These are phyloP conservation scores for Emydocephalus ijimae DNA, from an alignment of 2,113 vertebrate species.

Conservation along the genomic window DNA sequence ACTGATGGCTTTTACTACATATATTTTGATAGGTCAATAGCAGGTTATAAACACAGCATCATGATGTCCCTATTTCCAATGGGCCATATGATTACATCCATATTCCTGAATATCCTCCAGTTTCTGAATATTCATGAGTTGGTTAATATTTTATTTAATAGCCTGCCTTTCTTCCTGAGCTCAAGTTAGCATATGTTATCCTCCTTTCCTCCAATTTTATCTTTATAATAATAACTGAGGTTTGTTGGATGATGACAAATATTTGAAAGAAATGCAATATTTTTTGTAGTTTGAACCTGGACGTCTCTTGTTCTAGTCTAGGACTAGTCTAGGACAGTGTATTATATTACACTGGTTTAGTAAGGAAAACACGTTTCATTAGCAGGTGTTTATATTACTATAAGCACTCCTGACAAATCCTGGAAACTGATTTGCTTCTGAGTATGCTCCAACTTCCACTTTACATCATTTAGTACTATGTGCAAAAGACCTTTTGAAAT, in stretches of 20 bases:
- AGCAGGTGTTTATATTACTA: not conserved
- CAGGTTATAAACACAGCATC: not conserved
- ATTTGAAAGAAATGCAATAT: not conserved
- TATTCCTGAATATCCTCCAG: not conserved
- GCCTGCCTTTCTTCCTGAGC: not conserved
- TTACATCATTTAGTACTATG: not conserved
- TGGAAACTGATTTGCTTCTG: not conserved
- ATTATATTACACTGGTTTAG: not conserved
- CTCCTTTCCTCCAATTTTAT: not conserved
- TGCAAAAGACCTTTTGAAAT: not conserved
- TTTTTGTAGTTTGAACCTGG: not conserved
- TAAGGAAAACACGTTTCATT: not conserved
- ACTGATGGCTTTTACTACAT: slow-evolving; percentile 47
- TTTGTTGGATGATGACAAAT: not conserved
- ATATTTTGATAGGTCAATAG: slow-evolving; percentile 26
- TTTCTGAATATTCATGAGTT: not conserved
- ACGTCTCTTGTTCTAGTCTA: not conserved
- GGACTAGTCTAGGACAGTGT: not conserved
- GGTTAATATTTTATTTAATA: not conserved
- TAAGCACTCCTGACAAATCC: not conserved
- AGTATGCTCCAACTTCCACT: not conserved
- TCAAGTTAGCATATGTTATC: not conserved
- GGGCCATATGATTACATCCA: not conserved
- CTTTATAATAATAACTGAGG: not conserved
- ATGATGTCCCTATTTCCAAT: not conserved